phyloP scores from a whole-genome alignment of 2,888 invertebrate genomes.

The Zaprionus obscuricornis region DNA sequence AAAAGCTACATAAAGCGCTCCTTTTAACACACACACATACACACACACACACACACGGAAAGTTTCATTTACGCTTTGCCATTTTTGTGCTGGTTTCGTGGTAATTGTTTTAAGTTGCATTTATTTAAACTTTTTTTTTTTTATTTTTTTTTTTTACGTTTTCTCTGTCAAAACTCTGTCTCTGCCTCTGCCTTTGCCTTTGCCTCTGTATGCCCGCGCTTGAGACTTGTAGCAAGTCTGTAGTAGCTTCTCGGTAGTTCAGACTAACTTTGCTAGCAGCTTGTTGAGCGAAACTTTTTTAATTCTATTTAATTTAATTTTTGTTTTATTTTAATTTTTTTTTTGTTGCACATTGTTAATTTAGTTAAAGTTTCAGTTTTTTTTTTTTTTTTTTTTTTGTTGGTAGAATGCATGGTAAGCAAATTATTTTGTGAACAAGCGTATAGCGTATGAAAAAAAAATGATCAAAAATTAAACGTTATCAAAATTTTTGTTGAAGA shows the following conservation, averaged over 20 bases:
- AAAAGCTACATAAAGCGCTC: conserved; percentile 43
- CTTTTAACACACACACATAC: conserved; percentile 35
- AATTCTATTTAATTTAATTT: conserved; percentile 49
- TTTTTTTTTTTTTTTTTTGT: conserved; percentile 56
- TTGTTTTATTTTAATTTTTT: conserved; percentile 21
- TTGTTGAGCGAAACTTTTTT: conserved; percentile 59
- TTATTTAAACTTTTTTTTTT: conserved; percentile 64
- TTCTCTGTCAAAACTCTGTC: no score
- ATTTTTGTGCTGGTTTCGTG: conserved; percentile 55
- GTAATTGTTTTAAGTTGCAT: conserved; percentile 75
- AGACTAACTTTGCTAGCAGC: conserved; percentile 57
- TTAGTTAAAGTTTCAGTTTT: conserved; percentile 67
- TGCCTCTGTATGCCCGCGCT: conserved; percentile 19
- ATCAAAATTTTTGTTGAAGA: no score
- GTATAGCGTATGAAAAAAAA: conserved; percentile 6
- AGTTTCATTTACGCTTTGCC: conserved; percentile 40
- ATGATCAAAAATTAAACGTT: conserved; percentile 18
- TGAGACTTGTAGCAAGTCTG: background rate
- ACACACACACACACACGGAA: no score
- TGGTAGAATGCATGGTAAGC: conserved; percentile 31
- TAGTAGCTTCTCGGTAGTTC: no score
- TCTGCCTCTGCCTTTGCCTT: conserved; percentile 13
- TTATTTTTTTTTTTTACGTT: no score
- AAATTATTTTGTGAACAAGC: conserved; percentile 28
- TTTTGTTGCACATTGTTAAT: conserved; percentile 60